Conservation (phyloP, 2,888 invertebrate species). For the Plemyria rubiginata region DNA sequence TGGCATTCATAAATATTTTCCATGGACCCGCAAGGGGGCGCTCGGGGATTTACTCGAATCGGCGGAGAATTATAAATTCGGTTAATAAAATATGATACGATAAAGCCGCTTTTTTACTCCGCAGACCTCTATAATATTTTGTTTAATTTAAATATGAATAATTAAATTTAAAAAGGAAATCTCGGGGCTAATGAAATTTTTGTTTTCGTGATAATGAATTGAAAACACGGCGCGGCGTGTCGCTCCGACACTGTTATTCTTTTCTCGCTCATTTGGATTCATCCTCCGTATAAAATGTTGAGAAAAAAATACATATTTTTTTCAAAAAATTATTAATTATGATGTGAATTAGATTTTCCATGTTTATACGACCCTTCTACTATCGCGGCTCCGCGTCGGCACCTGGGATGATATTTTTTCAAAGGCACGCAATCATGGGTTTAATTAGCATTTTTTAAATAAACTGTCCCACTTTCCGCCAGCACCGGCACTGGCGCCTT, state of each 20-base stretch:
- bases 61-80: conserved; percentile 84
- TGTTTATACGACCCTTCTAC: conserved; percentile 68
- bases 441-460: conserved; percentile 58
- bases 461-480: conserved; percentile 41
- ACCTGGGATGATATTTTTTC: conserved; percentile 54
- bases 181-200: conserved; percentile 83
- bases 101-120: conserved; percentile 74
- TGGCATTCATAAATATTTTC: conserved; percentile 84
- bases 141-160: conserved; percentile 85
- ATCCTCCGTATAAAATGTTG: conserved; percentile 66
- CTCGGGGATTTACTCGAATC: conserved; percentile 76
- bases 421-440: conserved; percentile 52
- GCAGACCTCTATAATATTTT: conserved; percentile 83
- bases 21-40: conserved; percentile 56
- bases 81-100: conserved; percentile 85
- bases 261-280: conserved; percentile 81
- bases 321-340: conserved; percentile 75
- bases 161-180: conserved; percentile 84
- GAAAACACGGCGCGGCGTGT: conserved; percentile 78
- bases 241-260: conserved; percentile 77
- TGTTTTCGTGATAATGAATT: conserved; percentile 85
- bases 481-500: conserved; percentile 26
- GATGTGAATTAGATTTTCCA: conserved; percentile 62
- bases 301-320: conserved; percentile 60
- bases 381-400: conserved; percentile 53